Evolutionary conservation across 1,140 invertebrate species (phyloP), one percentile per base, ranked within the genome.

Genomic region (Caenorhabditis tropicalis): DNA sequence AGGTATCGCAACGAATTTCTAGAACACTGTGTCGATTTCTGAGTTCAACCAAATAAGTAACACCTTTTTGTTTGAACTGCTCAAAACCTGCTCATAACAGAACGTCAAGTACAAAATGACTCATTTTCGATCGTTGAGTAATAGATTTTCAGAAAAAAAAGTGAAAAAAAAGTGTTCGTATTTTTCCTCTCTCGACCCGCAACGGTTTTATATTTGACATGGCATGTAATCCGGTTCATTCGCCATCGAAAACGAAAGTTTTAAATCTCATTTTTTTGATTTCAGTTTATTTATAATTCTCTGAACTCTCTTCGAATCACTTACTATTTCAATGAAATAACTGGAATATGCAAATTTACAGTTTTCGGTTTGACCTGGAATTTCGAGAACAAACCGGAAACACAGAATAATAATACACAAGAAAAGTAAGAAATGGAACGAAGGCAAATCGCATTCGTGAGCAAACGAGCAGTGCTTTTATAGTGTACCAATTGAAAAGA

Each of bases 161-260:
- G 24, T 16, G 53, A 56, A 24, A 27, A 31, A 65, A 29, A 31
- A 65, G 31, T n/a, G 29, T 29, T 43, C 10, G n/a, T 24, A n/a
- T n/a, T n/a, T 31, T 21, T 74, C n/a, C n/a, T 74, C 36, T 74
- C 65, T 74, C 65, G 58, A 46, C 65, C 36, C n/a, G 65, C 65
- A 74, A 74, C 65, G 65, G 65, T 74, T n/a, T 74, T 74, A 74
- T 74, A 74, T 74, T 39, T 74, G 65, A 43, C 65, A 74, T 46
- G 65, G 36, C 65, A 74, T 46, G 65, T 74, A 74, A 74, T 74
- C 65, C 65, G 65, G 65, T 74, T 74, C 65, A 74, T 46, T 43
- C 31, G 31, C 29, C 31, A 65, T 31, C 65, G 65, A 39, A 39
- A 74, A 36, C 36, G 65, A 74, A 36, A 74, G 36, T 43, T 74